Percentiles rank a stretch among this genome's conserved stretches.
These are phyloP conservation scores for Caenorhabditis sp. DNA, from an alignment of 2,888 invertebrate genomes.

Conservation along the genomic window DNA sequence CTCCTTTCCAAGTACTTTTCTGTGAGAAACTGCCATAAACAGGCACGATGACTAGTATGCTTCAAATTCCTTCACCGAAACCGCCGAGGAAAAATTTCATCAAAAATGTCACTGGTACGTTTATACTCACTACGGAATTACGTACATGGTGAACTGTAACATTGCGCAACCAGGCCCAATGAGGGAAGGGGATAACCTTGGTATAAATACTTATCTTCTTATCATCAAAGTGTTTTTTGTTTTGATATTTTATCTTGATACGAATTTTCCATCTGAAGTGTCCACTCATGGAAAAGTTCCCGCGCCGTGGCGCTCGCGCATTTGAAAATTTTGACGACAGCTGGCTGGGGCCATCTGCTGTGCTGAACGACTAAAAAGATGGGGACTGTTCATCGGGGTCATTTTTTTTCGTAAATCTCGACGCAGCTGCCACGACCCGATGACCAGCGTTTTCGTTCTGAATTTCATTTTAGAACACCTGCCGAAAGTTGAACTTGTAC, in stretches of 20 bases:
- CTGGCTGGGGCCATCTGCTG: conserved; percentile 48
- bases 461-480: conserved; percentile 10
- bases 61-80: conserved; percentile 27
- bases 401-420: conserved; percentile 4
- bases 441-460: conserved; percentile 1
- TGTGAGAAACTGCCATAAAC: neutral
- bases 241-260: too few relatives aligned
- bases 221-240: too few relatives aligned
- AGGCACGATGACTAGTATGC: neutral
- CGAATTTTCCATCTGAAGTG: too few relatives aligned
- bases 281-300: too few relatives aligned
- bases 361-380: conserved; percentile 2
- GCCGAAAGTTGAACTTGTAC: neutral
- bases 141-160: neutral
- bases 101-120: conserved; percentile 53
- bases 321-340: conserved; percentile 24
- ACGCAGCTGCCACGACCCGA: conserved; percentile 10
- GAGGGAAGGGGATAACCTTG: neutral
- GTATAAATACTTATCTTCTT: too few relatives aligned
- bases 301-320: too few relatives aligned
- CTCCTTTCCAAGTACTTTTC: neutral
- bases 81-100: conserved; percentile 29
- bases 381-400: conserved; percentile 2
- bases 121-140: neutral
- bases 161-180: neutral